Conservation (phyloP, 2,888 invertebrate genomes). For the Tridacna gigas region DNA sequence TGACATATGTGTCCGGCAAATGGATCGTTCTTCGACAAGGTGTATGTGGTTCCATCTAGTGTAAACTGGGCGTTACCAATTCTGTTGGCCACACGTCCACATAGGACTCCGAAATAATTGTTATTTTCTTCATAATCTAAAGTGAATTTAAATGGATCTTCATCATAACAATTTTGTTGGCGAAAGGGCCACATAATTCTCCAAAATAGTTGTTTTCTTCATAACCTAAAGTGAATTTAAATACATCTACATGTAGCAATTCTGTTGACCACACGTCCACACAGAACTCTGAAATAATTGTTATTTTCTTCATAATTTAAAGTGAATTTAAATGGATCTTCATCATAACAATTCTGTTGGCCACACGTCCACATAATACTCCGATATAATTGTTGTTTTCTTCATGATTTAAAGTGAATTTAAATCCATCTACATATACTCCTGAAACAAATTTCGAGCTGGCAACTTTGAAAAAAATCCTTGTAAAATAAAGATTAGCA, state of each 20-base stretch:
- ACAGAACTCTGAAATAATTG: slow-evolving; percentile 58
- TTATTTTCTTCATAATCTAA: slow-evolving; percentile 44
- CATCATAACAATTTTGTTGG: slow-evolving; percentile 51
- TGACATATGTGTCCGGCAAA: slow-evolving; percentile 53
- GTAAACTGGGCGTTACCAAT: slow-evolving; percentile 53
- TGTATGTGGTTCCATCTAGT: slow-evolving; percentile 42
- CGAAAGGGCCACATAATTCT: slow-evolving; percentile 12
- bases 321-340: slow-evolving; percentile 4
- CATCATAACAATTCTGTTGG: slow-evolving; percentile 51
- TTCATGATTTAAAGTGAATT: too few species aligned
- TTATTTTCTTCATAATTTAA: slow-evolving; percentile 50
- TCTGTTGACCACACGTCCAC: slow-evolving; percentile 58
- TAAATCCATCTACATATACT: too few species aligned
- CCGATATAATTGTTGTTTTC: too few species aligned
- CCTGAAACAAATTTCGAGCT: too few species aligned
- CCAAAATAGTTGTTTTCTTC: too few species aligned
- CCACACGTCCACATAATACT: slow-evolving; percentile 22
- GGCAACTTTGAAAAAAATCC: too few species aligned
- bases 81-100: slow-evolving; percentile 59
- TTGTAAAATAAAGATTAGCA: too few species aligned
- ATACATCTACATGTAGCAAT: not conserved
- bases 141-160: slow-evolving; percentile 4
- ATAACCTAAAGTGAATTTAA: too few species aligned
- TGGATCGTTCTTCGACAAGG: slow-evolving; percentile 52
- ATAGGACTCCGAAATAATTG: slow-evolving; percentile 57